Evolutionary conservation across 2,113 vertebrate genomes (phyloP).

Genomic region (Pleuronectes platessa): DNA sequence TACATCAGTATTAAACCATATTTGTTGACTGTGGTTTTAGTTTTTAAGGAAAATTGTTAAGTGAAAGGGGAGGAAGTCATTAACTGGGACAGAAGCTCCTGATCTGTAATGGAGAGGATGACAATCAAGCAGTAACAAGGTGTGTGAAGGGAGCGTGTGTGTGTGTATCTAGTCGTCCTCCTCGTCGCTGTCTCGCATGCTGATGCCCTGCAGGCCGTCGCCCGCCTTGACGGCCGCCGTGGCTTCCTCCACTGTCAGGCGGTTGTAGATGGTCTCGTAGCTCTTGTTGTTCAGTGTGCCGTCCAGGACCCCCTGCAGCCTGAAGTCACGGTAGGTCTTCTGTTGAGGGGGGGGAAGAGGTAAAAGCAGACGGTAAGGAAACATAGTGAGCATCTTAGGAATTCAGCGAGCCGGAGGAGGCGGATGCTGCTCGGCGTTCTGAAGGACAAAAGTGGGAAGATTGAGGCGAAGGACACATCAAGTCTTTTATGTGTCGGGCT

Average conservation of each 20-base stretch:
- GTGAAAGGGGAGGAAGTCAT: background rate
- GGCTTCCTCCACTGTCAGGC: conserved; percentile 92
- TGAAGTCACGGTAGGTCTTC: conserved; percentile 97
- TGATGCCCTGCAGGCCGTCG: conserved; percentile 91
- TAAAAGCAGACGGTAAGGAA: conserved; percentile 7
- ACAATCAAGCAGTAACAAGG: conserved; percentile 1
- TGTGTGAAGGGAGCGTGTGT: background rate
- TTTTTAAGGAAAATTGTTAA: background rate
- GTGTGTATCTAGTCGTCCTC: conserved; percentile 85
- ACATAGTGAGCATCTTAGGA: conserved; percentile 47
- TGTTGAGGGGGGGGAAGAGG: conserved; percentile 58
- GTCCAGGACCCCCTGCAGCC: conserved; percentile 93
- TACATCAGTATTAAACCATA: background rate
- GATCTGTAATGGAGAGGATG: background rate
- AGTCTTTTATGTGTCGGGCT: conserved; percentile 50
- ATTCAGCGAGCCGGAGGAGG: conserved; percentile 32
- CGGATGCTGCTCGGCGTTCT: conserved; percentile 4
- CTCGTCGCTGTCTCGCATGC: conserved; percentile 97
- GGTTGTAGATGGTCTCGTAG: conserved; percentile 92
- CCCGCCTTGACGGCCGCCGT: conserved; percentile 88
- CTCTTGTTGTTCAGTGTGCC: conserved; percentile 91
- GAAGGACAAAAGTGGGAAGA: conserved; percentile 58
- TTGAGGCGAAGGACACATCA: conserved; percentile 52
- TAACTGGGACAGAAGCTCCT: conserved; percentile 2
- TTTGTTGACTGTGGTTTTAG: background rate